Base-by-base conservation (phyloP, 2,113 vertebrate genomes). In the Neodon shergylaensis region DNA sequence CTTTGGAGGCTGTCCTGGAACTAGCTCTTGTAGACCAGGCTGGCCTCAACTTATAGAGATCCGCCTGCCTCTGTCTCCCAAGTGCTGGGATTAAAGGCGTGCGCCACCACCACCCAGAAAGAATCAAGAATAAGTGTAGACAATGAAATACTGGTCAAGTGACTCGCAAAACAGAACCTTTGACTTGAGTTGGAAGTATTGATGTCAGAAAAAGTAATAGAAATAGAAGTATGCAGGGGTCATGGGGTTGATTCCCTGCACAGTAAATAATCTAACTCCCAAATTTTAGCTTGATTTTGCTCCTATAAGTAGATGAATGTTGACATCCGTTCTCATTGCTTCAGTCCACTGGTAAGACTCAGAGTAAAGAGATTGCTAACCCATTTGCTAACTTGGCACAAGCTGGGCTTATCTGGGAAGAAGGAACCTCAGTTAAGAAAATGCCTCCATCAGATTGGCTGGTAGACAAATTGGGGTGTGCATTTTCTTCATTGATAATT, bases 251-350 rank as follows among this genome's bases (percentile, higher is more conserved):
- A 94, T 54, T 31, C 28, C 21, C 2, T n/a, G 13, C 28, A 76
- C 26, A 65, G 12, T 14, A 73, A 93, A 84, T 77, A 86, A 86
- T 81, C 11, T 78, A 73, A 52, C 31, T 5, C 14, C 47, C 36
- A 11, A 88, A 74, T 87, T 65, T 19, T 90, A 90, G 76, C 76
- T 92, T 90, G 36, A 79, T 95, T 93, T 96, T 94, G 88, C 92
- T 91, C 52, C 66, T 70, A 0, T 92, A 63, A 9, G 52, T 68
- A 91, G 72, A 84, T 91, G 47, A 85, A 82, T 92, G 26, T 66
- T 94, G 84, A 84, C 33, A 74, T 84, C 79, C 22, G 79, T 49
- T 28, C 28, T 93, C 26, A 61, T 81, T 90, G 84, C 31, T 95
- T 96, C 89, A 94, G 10, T 36, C 65, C 9, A 52, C 49, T 61